A percentile compares a stretch with the other conserved stretches of the same genome.
Evolutionary conservation across 2,888 invertebrate genomes (phyloP).

Genomic region (Mallateleia sp.): DNA sequence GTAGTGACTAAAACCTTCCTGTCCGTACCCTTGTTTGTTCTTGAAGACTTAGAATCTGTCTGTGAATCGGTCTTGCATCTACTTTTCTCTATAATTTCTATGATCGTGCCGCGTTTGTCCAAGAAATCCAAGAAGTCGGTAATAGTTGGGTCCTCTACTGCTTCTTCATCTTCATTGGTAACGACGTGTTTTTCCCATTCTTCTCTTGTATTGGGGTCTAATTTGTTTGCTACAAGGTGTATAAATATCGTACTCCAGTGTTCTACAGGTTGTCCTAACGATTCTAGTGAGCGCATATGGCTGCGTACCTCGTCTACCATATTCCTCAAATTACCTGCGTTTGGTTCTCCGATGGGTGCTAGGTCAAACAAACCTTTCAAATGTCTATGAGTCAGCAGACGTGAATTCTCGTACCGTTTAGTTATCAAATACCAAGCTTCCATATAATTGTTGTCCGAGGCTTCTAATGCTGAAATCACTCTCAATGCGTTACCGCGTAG

Average conservation of each 20-base stretch:
- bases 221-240: conserved; percentile 20
- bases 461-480: conserved; percentile 11
- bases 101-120: background rate
- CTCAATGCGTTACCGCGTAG: conserved; percentile 11
- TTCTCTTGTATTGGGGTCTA: conserved; percentile 19
- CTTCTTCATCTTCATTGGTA: background rate
- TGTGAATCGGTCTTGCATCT: background rate
- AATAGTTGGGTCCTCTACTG: background rate
- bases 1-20: too few species aligned
- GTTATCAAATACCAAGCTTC: conserved; percentile 14
- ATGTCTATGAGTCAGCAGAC: conserved; percentile 19
- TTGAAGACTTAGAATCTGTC: background rate
- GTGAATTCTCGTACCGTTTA: conserved; percentile 1
- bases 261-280: conserved; percentile 24
- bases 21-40: too few species aligned
- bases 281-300: conserved; percentile 9
- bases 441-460: conserved; percentile 10
- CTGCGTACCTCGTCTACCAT: conserved; percentile 27
- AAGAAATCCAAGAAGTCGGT: conserved; percentile 15
- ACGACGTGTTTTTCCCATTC: conserved; percentile 35
- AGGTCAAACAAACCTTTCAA: conserved; percentile 34
- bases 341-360: conserved; percentile 4
- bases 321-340: background rate
- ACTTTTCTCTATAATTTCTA: conserved; percentile 19
- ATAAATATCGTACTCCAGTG: conserved; percentile 33